phyloP scores from a whole-genome alignment of 2,888 invertebrate genomes.

The Hydraecia micacea region DNA sequence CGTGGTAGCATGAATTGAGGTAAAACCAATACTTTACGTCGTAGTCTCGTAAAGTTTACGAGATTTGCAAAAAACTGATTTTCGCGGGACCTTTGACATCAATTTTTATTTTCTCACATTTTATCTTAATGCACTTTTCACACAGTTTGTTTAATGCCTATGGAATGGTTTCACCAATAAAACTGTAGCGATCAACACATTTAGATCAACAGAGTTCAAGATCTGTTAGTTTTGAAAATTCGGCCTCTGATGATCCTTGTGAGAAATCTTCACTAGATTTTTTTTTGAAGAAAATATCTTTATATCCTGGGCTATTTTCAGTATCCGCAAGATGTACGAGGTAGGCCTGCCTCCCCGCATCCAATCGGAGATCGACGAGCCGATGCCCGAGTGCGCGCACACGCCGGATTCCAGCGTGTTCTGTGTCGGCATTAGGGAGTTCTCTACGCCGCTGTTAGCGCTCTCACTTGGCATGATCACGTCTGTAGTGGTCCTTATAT shows the following conservation, averaged over 20 bases:
- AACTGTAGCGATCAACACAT: not conserved
- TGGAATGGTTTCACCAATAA: not conserved
- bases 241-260: not conserved
- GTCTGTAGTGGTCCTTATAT: slow-evolving; percentile 77
- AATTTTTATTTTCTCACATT: not conserved
- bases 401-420: slow-evolving; percentile 84
- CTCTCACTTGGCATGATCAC: slow-evolving; percentile 86
- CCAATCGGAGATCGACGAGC: slow-evolving; percentile 90
- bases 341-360: slow-evolving; percentile 91
- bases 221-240: not conserved
- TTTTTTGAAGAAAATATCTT: not conserved
- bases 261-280: not conserved
- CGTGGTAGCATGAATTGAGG: not conserved
- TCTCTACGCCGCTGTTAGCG: slow-evolving; percentile 89
- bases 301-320: slow-evolving; percentile 72
- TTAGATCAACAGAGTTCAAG: not conserved
- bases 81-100: not conserved
- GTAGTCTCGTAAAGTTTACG: no score
- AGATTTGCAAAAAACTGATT: not conserved
- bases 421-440: slow-evolving; percentile 90
- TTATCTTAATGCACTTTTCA: not conserved
- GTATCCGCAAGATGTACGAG: slow-evolving; percentile 90
- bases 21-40: not conserved
- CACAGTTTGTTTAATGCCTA: not conserved
- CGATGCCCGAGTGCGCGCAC: slow-evolving; percentile 90